phyloP scores from a whole-genome alignment of 2,797 vertebrate genomes.

The Helarctos malayanus region DNA sequence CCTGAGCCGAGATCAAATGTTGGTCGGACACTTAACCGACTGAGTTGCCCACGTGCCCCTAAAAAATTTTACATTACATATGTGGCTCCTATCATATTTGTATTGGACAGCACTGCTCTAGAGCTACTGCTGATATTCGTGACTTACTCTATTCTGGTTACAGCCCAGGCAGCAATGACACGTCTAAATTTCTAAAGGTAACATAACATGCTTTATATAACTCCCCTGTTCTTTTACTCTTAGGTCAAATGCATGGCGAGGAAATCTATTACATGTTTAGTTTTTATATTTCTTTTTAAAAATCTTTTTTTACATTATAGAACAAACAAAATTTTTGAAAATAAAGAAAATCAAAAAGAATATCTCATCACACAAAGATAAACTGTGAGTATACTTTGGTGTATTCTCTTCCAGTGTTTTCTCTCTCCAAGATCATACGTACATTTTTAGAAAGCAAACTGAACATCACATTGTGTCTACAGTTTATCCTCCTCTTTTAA shows the following conservation, averaged over 20 bases:
- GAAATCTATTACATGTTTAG: not conserved
- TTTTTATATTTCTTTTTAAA: not conserved
- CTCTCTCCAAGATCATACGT: not conserved
- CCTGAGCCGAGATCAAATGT: not conserved
- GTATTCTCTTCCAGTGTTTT: not conserved
- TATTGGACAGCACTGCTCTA: not conserved
- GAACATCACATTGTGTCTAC: not conserved
- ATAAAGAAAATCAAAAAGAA: conserved; percentile 20
- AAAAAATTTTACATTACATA: not conserved
- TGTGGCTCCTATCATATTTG: not conserved
- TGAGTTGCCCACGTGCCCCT: not conserved
- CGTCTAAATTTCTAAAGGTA: not conserved
- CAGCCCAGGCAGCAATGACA: not conserved
- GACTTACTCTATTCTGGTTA: not conserved
- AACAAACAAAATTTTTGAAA: conserved; percentile 4
- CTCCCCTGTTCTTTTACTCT: not conserved
- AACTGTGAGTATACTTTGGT: not conserved
- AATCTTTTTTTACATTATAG: not conserved
- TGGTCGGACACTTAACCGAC: not conserved
- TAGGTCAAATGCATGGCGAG: not conserved
- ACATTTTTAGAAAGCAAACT: conserved; percentile 28
- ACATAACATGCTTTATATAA: not conserved
- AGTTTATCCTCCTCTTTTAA: conserved; percentile 27
- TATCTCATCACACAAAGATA: conserved; percentile 9
- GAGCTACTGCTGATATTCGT: not conserved